phyloP scores from a whole-genome alignment of 2,888 invertebrate species.

The Cosmorhoe ocellata region DNA sequence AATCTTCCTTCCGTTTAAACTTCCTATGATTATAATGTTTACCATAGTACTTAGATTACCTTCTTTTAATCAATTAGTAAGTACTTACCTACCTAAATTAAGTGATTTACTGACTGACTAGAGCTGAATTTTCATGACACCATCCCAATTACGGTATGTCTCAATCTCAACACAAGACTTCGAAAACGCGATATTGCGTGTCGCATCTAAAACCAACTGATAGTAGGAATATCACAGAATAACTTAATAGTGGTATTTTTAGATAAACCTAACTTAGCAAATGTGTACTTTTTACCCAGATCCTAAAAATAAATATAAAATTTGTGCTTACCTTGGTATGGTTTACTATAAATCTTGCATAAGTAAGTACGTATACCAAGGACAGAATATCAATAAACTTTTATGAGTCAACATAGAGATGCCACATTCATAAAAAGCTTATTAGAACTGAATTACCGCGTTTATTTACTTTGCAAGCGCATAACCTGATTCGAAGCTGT shows the following conservation, averaged over 20 bases:
- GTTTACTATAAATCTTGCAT: too few species aligned
- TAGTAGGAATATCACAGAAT: too few species aligned
- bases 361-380: too few species aligned
- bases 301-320: too few species aligned
- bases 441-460: background rate
- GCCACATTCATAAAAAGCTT: too few species aligned
- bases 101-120: background rate
- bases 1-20: slow-evolving; percentile 55
- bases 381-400: too few species aligned
- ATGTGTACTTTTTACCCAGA: too few species aligned
- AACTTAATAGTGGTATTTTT: too few species aligned
- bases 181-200: slow-evolving; percentile 12
- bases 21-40: slow-evolving; percentile 39
- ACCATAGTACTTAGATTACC: slow-evolving; percentile 21
- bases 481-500: slow-evolving; percentile 15
- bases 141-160: slow-evolving; percentile 1
- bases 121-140: background rate
- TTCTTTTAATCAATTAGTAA: slow-evolving; percentile 9
- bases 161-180: background rate
- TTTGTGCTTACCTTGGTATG: too few species aligned
- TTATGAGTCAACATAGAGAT: too few species aligned
- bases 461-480: background rate
- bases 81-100: background rate
- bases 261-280: too few species aligned
- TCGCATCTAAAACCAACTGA: background rate